Evolutionary conservation across 2,888 invertebrate genomes (phyloP).

Genomic region (Altica lythri): DNA sequence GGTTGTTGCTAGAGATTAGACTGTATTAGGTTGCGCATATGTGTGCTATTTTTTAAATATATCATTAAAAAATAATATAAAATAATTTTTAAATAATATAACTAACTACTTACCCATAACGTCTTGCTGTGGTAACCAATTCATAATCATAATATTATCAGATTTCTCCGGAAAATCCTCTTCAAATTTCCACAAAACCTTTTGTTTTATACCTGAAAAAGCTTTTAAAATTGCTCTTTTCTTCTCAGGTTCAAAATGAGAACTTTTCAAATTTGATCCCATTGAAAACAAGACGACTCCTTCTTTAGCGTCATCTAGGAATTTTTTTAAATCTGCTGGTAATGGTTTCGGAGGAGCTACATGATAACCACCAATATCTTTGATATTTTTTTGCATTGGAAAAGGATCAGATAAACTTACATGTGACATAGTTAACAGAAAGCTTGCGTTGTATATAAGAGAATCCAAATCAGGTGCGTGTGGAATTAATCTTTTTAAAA

Average conservation of each 20-base stretch:
- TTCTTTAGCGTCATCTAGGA: conserved; percentile 60
- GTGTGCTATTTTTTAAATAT: not conserved
- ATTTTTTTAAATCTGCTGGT: conserved; percentile 57
- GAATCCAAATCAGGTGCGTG: conserved; percentile 39
- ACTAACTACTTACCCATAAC: conserved; percentile 42
- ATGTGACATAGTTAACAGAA: conserved; percentile 54
- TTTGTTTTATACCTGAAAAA: conserved; percentile 65
- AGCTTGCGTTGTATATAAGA: conserved; percentile 44
- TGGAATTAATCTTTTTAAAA: conserved; percentile 42
- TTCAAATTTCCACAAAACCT: conserved; percentile 71
- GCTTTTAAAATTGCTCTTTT: conserved; percentile 61
- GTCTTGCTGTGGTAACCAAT: conserved; percentile 49
- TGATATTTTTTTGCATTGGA: conserved; percentile 62
- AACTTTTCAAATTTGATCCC: conserved; percentile 64
- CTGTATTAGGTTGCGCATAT: not conserved
- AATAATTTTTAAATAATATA: not conserved
- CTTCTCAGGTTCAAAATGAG: conserved; percentile 61
- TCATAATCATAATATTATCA: conserved; percentile 53
- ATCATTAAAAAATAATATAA: not conserved
- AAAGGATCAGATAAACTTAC: conserved; percentile 59
- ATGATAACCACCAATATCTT: conserved; percentile 65
- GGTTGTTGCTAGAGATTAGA: not conserved
- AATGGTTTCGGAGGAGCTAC: conserved; percentile 44
- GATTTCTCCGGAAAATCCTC: conserved; percentile 49
- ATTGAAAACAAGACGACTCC: conserved; percentile 66